Percentiles rank a stretch among this genome's conserved stretches.
Conservation (phyloP, 2,888 invertebrate genomes). For the Heteromurus nitidus region DNA sequence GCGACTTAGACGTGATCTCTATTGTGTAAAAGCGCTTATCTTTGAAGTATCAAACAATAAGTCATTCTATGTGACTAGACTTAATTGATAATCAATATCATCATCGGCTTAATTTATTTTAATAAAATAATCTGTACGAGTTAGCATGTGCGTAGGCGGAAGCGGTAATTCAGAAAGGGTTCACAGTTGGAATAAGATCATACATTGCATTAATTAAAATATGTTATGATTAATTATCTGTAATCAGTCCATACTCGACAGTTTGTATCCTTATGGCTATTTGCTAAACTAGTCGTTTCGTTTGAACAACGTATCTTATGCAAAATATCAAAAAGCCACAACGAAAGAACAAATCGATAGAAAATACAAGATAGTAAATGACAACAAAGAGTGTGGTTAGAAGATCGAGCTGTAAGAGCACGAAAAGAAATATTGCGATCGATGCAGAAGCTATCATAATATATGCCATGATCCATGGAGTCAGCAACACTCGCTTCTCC, state of each 20-base stretch:
- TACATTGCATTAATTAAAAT: no score
- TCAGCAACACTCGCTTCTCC: conserved; percentile 58
- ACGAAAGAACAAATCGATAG: conserved; percentile 51
- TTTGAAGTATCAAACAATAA: neutral
- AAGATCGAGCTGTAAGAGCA: conserved; percentile 43
- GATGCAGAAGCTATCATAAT: conserved; percentile 47
- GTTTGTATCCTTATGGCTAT: no score
- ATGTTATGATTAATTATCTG: no score
- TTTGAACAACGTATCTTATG: conserved; percentile 34
- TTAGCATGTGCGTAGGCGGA: no score
- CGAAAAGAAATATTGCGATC: conserved; percentile 37
- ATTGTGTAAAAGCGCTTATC: conserved; percentile 31
- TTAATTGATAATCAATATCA: neutral
- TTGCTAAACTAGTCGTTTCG: conserved; percentile 24
- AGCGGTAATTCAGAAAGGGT: no score
- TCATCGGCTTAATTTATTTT: no score
- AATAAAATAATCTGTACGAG: no score
- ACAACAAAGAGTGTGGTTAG: conserved; percentile 46
- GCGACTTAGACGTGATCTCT: conserved; percentile 54
- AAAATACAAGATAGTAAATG: conserved; percentile 54
- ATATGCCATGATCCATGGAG: conserved; percentile 60
- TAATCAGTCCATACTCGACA: no score
- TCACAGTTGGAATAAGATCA: no score
- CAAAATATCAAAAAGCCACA: conserved; percentile 55
- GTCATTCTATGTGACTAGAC: neutral